Base-by-base conservation (phyloP, 2,888 invertebrate species). In the Orchesella flavescens region DNA sequence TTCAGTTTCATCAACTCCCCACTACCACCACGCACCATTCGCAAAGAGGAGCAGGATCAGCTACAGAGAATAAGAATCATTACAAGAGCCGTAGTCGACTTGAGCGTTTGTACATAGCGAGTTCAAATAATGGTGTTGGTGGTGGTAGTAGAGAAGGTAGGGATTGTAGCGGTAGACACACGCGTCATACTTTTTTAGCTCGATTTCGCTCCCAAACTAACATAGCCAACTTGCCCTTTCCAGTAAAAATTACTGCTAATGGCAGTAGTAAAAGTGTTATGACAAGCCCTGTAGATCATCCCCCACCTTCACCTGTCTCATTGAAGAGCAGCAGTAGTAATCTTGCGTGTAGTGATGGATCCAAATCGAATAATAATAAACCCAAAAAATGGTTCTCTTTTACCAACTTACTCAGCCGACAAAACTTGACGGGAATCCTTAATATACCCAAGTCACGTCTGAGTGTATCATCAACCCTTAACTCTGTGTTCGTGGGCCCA, bases 381-480 rank as follows among this genome's bases (percentile, higher is more conserved):
- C 86, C 86, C 5, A 86, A 87, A 69, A 88, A 88, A 77, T 88
- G 88, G 88, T 88, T 86, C 77, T 88, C 88, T 12, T 88, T 88
- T 65, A 86, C 87, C 24, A 87, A 87, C 85, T 79, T 88, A n/a
- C 76, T 87, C 76, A 87, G 85, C 71, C 59, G 85, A 81, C 87
- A 87, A 68, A 86, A 86, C 85, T 78, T 88, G 63, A 83, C 87
- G 10, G 87, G 86, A 65, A 76, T 87, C 43, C 68, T 87, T 13
- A 85, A 85, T 34, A 68, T 87, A 17, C 87, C 87, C n/a, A 85
- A 87, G 21, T 87, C 87, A 0, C 84, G 87, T 1, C 84, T 87
- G 4, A 87, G 86, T 81, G 88, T 88, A 23, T 87, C 87, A 24
- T 88, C 88, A 13, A 87, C 87, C 44, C 84, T 88, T 46, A 88